Evolutionary conservation across 2,113 vertebrate species (phyloP).

Genomic region (Syngnathus scovelli): DNA sequence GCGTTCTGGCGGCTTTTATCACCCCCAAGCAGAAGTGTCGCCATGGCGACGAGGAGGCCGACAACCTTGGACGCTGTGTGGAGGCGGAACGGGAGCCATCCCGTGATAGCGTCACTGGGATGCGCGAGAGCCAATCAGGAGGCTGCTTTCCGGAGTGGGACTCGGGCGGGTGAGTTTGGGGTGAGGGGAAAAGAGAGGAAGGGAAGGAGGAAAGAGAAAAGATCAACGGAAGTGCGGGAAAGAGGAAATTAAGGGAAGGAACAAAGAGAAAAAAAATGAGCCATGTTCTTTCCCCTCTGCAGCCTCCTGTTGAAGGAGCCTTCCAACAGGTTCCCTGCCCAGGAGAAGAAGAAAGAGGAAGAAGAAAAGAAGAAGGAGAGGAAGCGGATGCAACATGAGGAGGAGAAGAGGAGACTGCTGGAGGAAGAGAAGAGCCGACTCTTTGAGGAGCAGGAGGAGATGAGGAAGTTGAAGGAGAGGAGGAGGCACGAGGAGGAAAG

Average conservation of each 20-base stretch:
- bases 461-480: constrained; percentile 37
- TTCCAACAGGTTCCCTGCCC: neutral
- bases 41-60: constrained; percentile 8
- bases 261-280: neutral
- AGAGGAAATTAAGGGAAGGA: neutral
- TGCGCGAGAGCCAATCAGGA: constrained; percentile 29
- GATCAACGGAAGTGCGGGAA: neutral
- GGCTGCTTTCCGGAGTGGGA: constrained; percentile 55
- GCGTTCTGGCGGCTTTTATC: constrained; percentile 53
- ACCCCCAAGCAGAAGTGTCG: constrained; percentile 10
- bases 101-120: constrained; percentile 41
- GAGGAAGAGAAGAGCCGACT: constrained; percentile 52
- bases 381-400: constrained; percentile 32
- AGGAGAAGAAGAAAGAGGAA: constrained; percentile 30
- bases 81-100: neutral
- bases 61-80: constrained; percentile 11
- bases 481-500: constrained; percentile 39
- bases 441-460: constrained; percentile 41
- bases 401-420: constrained; percentile 47
- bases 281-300: neutral
- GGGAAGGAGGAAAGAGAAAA: neutral
- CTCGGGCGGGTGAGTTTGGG: neutral
- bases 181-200: neutral
- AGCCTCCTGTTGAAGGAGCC: neutral
- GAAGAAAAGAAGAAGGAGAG: constrained; percentile 17